Evolutionary conservation across 53 echinoderm and acorn worm genomes (phyloP), one percentile per base, ranked within the genome.

Genomic region (Hippasteria phrygiana): DNA sequence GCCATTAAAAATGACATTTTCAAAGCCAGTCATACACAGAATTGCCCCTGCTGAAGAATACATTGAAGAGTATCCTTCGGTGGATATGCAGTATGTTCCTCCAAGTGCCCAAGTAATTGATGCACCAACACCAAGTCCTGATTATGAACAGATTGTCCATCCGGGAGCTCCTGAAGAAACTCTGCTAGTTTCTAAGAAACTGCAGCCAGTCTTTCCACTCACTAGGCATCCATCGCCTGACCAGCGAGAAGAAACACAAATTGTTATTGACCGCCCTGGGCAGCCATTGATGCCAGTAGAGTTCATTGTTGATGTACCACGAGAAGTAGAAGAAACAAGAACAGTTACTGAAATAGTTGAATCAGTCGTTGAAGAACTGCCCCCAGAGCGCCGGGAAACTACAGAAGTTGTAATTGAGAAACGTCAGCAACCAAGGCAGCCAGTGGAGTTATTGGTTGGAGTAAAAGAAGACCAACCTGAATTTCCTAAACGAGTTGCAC

Each of bases 321-420:
- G 46, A 71, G 45, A 55, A 46, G 87, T 86, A 83, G 85, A 84
- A 62, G 90, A 84, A 90, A 90, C 50, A 43, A 92, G 87, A 87
- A 93, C 80, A 50, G 81, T 91, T 33, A 91, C 92, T 77, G 91
- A 95, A 79, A 95, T 84, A 26, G 83, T 91, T 74, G 74, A 74
- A 29, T 28, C 43, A 28, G 46, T 76, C 6, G 18, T 76, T 76
- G 76, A 51, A 31, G 53, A 76, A 43, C 32, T 76, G 42, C 64
- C 81, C 13, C 81, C 81, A 34, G 62, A 93, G 59, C 91, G 62
- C 27, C 92, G 81, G 38, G 88, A 93, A 69, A 93, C 78, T 20
- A 81, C 95, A 77, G 95, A 93, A 48, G 93, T 93, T 53, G 93
- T 90, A 71, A 93, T 95, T 77, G 91, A 93, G 62, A 62, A 70